Evolutionary conservation across 2,113 vertebrate genomes (phyloP), one percentile per base, ranked within the genome.

Genomic region (Calyptommatus sinebrachiatus): DNA sequence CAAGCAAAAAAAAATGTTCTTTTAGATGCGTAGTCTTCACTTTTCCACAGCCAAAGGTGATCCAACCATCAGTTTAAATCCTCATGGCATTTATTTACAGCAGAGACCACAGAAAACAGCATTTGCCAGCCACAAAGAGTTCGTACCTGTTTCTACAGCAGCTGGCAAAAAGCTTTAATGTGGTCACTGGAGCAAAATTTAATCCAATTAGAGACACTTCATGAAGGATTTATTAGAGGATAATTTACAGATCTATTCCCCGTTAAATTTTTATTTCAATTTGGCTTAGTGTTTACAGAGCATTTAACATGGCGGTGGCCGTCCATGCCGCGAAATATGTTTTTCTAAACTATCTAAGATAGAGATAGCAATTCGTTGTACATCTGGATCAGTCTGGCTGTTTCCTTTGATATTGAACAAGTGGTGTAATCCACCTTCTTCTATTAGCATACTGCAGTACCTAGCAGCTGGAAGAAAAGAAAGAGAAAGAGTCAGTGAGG

Each of bases 371-470:
- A 99, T 95, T 88, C 94, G 93, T 10, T 91, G 95, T 80, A 99
- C 98, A 0, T 99, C 97, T 10, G 90, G 91, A 80, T 99, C 97
- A 22, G 97, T 99, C 90, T 97, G 94, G 12, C 96, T 95, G 1
- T 98, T 95, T 24, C 96, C 92, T 81, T 96, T 95, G 86, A 99
- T 97, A 35, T 90, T 95, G 92, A 98, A 96, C 63, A 99, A 94
- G 79, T 98, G 97, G 87, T 95, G 96, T 82, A 99, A 90, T 46
- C 98, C 98, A 20, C 98, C 98, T 91, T 99, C 98, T 91, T 99
- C 97, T 90, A 99, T 93, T 92, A 99, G 85, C 98, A 99, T 99
- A 91, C 96, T 99, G 94, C 98, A 99, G 89, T 99, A 99, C 5
- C 98, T 96, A 76, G 96, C 86, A 2, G 98, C 98, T 99, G 91